Evolutionary conservation across 2,113 vertebrate species (phyloP), one percentile per base, ranked within the genome.

Genomic region (Talpa occidentalis): DNA sequence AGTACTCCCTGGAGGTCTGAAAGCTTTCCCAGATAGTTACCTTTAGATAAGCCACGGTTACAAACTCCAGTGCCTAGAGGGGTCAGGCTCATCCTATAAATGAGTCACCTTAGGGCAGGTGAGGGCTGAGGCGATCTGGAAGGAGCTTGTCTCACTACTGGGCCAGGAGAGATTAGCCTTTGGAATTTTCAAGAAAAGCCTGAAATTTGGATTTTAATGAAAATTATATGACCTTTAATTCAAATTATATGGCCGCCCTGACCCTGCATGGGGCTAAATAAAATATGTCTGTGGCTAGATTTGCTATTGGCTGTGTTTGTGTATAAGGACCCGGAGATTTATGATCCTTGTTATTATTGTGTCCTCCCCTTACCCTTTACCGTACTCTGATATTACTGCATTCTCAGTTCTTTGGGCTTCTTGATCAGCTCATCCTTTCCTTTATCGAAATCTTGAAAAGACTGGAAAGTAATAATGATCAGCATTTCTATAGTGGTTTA

Each of bases 121-220:
- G 59, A 72, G 37, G 37, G 35, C 26, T 8, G 7, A 1, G 30
- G 24, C n/a, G 47, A 52, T 74, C 30, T 64, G 54, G 8, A 37
- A 0, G 1, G n/a, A 22, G 12, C 40, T 24, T 12, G 32, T 35
- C 54, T 92, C n/a, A 44, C 64, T n/a, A 62, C 32, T 79, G 16
- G 42, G 9, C 32, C 32, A 42, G 15, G 5, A 32, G n/a, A 79
- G 40, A 24, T 24, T 12, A 22, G 30, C 21, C 59, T 85, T 60
- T 83, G 26, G 30, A 24, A 21, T 90, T 94, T 94, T 81, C 1
- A 35, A 76, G 79, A 82, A 64, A 54, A 93, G 16, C 49, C 26
- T 67, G 11, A 81, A 52, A 28, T 79, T 49, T 91, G 79, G 42
- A 56, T 76, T 88, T 92, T 49, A 35, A 19, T 80, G 89, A 87